phyloP scores from a whole-genome alignment of 2,113 vertebrate genomes.

The Acanthochromis polyacanthus region DNA sequence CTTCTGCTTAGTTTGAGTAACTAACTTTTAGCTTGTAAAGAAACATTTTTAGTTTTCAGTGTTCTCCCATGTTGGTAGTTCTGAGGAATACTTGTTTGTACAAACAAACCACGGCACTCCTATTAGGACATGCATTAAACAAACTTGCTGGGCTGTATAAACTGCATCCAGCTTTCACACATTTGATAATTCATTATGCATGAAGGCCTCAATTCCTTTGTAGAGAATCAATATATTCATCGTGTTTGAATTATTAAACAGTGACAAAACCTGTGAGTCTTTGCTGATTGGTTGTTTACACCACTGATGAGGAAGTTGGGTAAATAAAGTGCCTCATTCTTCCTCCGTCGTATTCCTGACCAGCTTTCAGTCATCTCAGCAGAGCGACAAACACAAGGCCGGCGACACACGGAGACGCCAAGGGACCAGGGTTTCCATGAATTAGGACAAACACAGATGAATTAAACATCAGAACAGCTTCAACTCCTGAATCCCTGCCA shows the following conservation, averaged over 20 bases:
- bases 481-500: conserved; percentile 1
- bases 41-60: background rate
- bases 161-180: conserved; percentile 5
- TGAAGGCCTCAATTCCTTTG: conserved; percentile 45
- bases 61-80: background rate
- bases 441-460: conserved; percentile 63
- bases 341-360: background rate
- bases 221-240: conserved; percentile 55
- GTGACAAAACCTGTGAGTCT: conserved; percentile 24
- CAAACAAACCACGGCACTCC: conserved; percentile 3
- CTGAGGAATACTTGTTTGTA: background rate
- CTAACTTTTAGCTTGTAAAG: background rate
- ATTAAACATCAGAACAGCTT: conserved; percentile 60
- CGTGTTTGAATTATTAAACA: conserved; percentile 62
- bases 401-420: background rate
- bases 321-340: conserved; percentile 18
- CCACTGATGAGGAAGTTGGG: background rate
- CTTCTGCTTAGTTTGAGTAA: background rate
- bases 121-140: background rate
- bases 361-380: background rate
- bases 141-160: background rate
- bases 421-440: conserved; percentile 27
- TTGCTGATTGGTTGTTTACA: conserved; percentile 39
- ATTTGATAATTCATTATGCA: conserved; percentile 42
- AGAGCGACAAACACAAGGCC: background rate